These are phyloP conservation scores for Pteronotus mesoamericanus DNA, from an alignment of 2,797 vertebrate species.

Conservation along the genomic window DNA sequence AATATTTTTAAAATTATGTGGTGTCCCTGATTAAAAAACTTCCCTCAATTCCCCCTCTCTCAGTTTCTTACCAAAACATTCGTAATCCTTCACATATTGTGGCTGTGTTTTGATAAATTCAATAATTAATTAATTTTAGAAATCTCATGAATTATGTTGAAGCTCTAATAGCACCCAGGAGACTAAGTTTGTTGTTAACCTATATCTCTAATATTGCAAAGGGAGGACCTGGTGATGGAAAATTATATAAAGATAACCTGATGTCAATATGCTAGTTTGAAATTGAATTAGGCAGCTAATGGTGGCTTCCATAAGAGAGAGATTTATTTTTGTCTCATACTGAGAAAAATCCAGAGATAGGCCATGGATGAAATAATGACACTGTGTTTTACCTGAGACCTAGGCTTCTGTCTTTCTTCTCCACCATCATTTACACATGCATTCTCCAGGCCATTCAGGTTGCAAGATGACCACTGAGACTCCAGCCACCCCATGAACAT, in stretches of 20 bases:
- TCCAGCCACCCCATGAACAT: neutral
- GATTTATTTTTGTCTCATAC: neutral
- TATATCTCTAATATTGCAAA: neutral
- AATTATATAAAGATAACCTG: neutral
- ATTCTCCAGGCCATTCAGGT: neutral
- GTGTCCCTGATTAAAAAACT: neutral
- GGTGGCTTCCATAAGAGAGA: neutral
- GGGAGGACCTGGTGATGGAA: neutral
- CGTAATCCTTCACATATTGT: neutral
- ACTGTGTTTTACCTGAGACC: neutral
- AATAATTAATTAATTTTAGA: neutral
- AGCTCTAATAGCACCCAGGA: neutral
- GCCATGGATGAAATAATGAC: neutral
- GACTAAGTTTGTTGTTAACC: neutral
- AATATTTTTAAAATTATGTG: neutral
- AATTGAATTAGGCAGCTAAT: neutral
- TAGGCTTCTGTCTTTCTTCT: neutral
- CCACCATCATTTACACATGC: neutral
- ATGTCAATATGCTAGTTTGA: neutral
- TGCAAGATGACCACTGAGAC: neutral
- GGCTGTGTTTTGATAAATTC: neutral
- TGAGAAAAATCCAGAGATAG: neutral
- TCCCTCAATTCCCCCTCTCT: neutral
- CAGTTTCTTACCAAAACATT: neutral
- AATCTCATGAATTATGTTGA: neutral